phyloP scores from a whole-genome alignment of 2,797 vertebrate species.

The Alosa sapidissima region DNA sequence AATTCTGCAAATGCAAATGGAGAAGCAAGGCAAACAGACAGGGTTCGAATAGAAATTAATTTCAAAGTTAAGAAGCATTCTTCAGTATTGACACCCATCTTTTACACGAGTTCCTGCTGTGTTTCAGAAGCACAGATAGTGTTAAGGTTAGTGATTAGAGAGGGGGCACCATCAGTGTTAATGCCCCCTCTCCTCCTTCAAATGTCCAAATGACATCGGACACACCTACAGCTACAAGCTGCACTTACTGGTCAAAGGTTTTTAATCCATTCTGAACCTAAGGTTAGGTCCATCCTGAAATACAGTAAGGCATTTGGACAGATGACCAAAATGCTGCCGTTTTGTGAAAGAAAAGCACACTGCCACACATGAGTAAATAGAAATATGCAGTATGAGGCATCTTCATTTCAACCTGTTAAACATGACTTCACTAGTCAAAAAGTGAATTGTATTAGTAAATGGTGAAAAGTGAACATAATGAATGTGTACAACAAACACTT shows the following conservation, averaged over 20 bases:
- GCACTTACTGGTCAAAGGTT: background rate
- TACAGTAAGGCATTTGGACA: slow-evolving; percentile 18
- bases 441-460: background rate
- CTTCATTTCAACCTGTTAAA: background rate
- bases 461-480: background rate
- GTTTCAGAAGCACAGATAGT: slow-evolving; percentile 5
- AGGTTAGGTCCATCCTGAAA: slow-evolving; percentile 7
- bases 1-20: background rate
- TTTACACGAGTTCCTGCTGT: background rate
- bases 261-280: too few relatives aligned
- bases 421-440: background rate
- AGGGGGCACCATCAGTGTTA: background rate
- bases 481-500: background rate
- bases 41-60: background rate
- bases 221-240: background rate
- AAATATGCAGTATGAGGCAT: background rate
- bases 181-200: background rate
- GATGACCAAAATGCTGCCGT: background rate
- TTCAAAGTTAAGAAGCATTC: background rate
- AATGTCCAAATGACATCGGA: background rate
- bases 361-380: background rate
- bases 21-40: background rate
- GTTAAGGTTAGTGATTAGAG: background rate
- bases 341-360: background rate
- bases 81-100: background rate